A percentile compares a stretch with the other conserved stretches of the same genome.
Evolutionary conservation across 2,113 vertebrate species (phyloP).

Genomic region (Hucho hucho): DNA sequence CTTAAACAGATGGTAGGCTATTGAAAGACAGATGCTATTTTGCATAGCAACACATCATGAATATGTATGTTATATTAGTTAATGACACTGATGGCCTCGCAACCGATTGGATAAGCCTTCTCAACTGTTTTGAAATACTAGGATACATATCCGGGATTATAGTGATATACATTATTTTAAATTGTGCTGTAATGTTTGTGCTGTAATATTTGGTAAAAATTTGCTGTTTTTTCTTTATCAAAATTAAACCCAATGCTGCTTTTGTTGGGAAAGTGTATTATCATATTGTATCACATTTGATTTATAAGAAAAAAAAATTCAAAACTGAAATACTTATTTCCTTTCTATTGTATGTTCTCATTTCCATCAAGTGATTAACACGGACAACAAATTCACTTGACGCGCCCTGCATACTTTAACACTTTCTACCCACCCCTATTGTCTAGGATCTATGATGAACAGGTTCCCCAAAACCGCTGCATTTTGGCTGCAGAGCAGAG

Average conservation of each 20-base stretch:
- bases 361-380: no score
- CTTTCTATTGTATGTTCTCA: no score
- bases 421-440: background rate
- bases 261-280: background rate
- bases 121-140: conserved; percentile 20
- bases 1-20: conserved; percentile 72
- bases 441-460: background rate
- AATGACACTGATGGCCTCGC: conserved; percentile 61
- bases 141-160: background rate
- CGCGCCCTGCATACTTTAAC: background rate
- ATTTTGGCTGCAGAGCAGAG: background rate
- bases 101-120: conserved; percentile 38
- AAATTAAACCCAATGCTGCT: background rate
- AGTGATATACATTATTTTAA: background rate
- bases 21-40: conserved; percentile 78
- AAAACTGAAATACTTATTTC: no score
- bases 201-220: background rate
- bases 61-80: conserved; percentile 74
- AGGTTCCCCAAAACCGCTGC: background rate
- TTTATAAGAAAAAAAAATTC: no score
- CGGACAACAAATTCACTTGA: no score
- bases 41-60: conserved; percentile 69
- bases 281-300: no score
- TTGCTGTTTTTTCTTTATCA: background rate
- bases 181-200: background rate